A percentile compares a stretch with the other conserved stretches of the same genome.
These are phyloP conservation scores for Agrotis clavis DNA, from an alignment of 2,888 invertebrate genomes.

Conservation along the genomic window DNA sequence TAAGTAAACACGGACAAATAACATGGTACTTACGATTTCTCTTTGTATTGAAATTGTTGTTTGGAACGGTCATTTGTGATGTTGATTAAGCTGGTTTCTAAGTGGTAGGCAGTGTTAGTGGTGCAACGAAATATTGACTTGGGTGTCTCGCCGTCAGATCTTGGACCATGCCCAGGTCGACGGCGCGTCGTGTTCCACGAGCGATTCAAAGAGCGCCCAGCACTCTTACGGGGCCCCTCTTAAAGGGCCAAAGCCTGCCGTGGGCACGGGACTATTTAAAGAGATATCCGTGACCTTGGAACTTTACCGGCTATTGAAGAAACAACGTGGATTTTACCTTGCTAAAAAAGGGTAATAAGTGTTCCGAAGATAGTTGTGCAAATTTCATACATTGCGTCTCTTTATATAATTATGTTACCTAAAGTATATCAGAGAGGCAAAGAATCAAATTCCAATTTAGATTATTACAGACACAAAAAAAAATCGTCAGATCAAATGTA, in stretches of 20 bases:
- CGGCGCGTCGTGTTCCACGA: no score
- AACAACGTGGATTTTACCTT: no score
- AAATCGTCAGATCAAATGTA: no score
- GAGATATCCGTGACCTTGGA: no score
- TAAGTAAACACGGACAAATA: conserved; percentile 61
- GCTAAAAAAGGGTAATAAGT: background rate
- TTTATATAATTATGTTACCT: background rate
- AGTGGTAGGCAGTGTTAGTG: conserved; percentile 29
- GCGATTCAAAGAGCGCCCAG: no score
- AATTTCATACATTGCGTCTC: background rate
- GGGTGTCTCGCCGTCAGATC: background rate
- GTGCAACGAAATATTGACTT: conserved; percentile 10
- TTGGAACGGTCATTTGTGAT: conserved; percentile 35
- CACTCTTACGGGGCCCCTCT: no score
- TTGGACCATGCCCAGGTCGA: no score
- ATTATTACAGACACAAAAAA: no score
- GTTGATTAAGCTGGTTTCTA: conserved; percentile 44
- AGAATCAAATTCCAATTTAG: no score
- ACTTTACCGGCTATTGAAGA: no score
- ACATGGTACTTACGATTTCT: conserved; percentile 56
- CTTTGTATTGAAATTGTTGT: conserved; percentile 57
- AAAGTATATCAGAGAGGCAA: background rate
- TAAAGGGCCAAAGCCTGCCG: no score
- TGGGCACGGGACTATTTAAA: no score
- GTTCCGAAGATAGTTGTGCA: background rate